Conservation (phyloP, 1,140 invertebrate genomes). For the Andrena cerasifolii region DNA sequence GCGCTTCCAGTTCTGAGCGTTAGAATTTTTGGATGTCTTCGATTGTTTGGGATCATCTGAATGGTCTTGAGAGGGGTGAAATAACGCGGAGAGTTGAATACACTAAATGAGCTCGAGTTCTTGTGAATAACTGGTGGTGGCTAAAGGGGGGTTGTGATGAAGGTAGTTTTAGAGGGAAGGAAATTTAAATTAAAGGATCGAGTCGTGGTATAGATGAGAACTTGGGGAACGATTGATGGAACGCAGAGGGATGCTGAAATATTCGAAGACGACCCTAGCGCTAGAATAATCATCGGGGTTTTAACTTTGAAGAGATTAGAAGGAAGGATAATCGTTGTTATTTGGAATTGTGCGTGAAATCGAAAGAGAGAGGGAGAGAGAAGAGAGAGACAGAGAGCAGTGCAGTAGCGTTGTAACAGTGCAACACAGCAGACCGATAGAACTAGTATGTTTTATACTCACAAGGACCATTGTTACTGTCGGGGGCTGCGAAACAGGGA, state of each 20-base stretch:
- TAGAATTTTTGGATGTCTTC: background rate
- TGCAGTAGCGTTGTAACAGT: constrained; percentile 74
- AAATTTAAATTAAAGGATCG: too few relatives aligned
- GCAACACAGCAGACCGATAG: constrained; percentile 80
- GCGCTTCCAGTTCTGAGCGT: background rate
- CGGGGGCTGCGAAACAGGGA: constrained; percentile 87
- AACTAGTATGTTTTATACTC: constrained; percentile 86
- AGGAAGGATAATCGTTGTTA: constrained; percentile 6
- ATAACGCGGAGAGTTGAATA: too few relatives aligned
- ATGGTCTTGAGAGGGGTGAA: background rate
- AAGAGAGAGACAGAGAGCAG: constrained; percentile 37
- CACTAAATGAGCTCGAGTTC: too few relatives aligned
- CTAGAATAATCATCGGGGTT: too few relatives aligned
- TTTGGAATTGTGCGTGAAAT: constrained; percentile 24
- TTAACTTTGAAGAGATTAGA: background rate
- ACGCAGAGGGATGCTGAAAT: too few relatives aligned
- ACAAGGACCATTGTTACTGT: constrained; percentile 93
- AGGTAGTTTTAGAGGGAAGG: too few relatives aligned
- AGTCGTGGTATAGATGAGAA: too few relatives aligned
- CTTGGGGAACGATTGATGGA: too few relatives aligned
- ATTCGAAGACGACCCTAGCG: too few relatives aligned
- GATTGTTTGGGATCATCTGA: background rate
- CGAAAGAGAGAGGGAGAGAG: background rate
- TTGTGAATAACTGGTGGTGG: too few relatives aligned
- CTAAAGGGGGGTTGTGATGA: too few relatives aligned